phyloP scores from a whole-genome alignment of 2,888 invertebrate genomes.

The Hecatera dysodea region DNA sequence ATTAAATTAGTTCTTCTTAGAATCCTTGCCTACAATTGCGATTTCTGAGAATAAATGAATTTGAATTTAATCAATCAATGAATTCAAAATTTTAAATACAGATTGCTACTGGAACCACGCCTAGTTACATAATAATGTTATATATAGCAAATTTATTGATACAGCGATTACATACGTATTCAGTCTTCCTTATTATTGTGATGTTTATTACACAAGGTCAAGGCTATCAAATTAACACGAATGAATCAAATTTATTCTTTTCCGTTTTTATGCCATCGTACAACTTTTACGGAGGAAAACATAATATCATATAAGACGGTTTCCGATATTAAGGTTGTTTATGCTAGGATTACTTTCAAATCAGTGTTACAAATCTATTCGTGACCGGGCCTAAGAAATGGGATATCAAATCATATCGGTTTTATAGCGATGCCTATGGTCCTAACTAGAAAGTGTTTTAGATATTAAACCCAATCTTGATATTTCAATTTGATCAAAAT shows the following conservation, averaged over 20 bases:
- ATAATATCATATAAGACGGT: constrained; percentile 46
- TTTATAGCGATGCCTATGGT: neutral
- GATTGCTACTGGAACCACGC: constrained; percentile 41
- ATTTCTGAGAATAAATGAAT: constrained; percentile 6
- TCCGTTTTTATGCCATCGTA: constrained; percentile 61
- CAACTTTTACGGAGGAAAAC: constrained; percentile 59
- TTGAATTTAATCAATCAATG: constrained; percentile 7
- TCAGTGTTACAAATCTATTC: constrained; percentile 40
- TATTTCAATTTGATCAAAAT: constrained; percentile 13
- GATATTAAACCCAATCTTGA: constrained; percentile 2
- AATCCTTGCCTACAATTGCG: constrained; percentile 11
- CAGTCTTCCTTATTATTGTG: constrained; percentile 81
- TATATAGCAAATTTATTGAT: constrained; percentile 66
- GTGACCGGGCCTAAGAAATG: constrained; percentile 32
- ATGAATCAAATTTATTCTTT: constrained; percentile 67
- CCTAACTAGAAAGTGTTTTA: constrained; percentile 16
- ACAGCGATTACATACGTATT: constrained; percentile 71
- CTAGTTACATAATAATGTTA: constrained; percentile 60
- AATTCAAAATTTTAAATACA: constrained; percentile 35
- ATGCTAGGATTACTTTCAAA: constrained; percentile 42
- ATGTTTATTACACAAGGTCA: constrained; percentile 81
- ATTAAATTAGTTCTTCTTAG: constrained; percentile 3
- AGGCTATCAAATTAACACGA: constrained; percentile 77
- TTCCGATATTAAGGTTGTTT: constrained; percentile 48
- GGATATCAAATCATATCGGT: constrained; percentile 4